A percentile compares a stretch with the other conserved stretches of the same genome.
phyloP scores from a whole-genome alignment of 2,113 vertebrate species.

The Cacatua alba region DNA sequence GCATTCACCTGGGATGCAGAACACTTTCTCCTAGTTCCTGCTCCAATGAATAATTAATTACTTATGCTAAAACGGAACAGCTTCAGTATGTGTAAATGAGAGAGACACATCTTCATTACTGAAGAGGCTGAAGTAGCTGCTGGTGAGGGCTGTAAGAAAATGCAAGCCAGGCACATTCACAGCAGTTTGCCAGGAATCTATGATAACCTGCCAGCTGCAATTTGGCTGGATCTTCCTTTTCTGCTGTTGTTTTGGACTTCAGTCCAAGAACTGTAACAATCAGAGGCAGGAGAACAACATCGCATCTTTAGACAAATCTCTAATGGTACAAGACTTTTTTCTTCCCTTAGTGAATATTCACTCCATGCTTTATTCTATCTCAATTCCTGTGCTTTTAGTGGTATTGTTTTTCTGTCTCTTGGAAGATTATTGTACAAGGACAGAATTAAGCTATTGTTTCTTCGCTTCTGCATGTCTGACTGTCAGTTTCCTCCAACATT shows the following conservation, averaged over 20 bases:
- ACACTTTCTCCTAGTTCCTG: neutral
- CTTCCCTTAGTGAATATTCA: neutral
- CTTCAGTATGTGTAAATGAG: constrained; percentile 26
- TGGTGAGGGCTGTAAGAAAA: constrained; percentile 25
- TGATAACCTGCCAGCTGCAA: neutral
- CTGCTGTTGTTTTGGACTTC: constrained; percentile 32
- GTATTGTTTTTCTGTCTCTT: neutral
- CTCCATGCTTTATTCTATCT: neutral
- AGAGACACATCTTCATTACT: constrained; percentile 41
- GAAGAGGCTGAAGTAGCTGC: constrained; percentile 2
- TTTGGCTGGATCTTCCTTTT: constrained; percentile 30
- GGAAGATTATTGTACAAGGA: neutral
- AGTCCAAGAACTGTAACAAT: constrained; percentile 1
- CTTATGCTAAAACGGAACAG: neutral
- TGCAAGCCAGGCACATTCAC: neutral
- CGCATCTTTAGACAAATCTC: neutral
- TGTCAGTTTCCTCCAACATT: neutral
- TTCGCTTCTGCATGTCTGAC: neutral
- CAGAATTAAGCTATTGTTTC: neutral
- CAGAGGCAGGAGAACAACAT: neutral
- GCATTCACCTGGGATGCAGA: constrained; percentile 12
- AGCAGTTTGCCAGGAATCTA: constrained; percentile 32
- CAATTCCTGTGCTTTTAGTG: neutral
- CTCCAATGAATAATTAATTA: constrained; percentile 21
- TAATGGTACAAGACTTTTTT: neutral